These are phyloP conservation scores for Ichneumon xanthorius DNA, from an alignment of 2,888 invertebrate genomes.

Conservation along the genomic window DNA sequence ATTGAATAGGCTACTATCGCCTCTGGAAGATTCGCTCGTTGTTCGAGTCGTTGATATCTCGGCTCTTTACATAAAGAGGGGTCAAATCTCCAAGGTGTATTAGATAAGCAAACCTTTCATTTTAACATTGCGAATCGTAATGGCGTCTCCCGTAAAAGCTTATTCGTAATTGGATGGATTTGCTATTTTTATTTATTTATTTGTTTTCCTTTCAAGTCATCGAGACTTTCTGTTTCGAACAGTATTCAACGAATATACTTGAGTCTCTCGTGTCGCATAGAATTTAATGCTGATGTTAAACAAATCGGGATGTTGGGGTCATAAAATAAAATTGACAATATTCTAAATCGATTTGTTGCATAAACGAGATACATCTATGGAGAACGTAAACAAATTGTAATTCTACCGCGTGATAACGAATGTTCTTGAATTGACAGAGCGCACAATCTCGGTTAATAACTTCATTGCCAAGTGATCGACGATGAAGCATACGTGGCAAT, in stretches of 20 bases:
- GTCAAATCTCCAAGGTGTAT: conserved; percentile 42
- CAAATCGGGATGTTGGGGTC: background rate
- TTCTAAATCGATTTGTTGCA: background rate
- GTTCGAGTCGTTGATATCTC: conserved; percentile 48
- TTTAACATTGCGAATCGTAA: conserved; percentile 4
- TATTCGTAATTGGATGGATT: background rate
- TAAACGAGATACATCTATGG: background rate
- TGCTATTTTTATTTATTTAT: background rate
- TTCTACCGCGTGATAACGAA: no score
- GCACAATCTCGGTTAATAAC: conserved; percentile 28
- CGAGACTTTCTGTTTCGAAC: no score
- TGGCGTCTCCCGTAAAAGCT: background rate
- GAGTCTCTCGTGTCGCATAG: background rate
- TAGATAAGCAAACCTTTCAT: conserved; percentile 52
- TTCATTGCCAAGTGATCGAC: conserved; percentile 43
- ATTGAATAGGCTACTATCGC: conserved; percentile 38
- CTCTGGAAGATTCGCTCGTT: conserved; percentile 54
- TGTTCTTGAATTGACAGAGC: background rate
- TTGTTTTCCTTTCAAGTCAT: background rate
- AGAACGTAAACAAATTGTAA: no score
- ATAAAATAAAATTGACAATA: background rate
- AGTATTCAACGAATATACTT: background rate
- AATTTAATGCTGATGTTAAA: background rate
- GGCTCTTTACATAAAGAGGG: conserved; percentile 35
- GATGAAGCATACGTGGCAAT: conserved; percentile 38